Evolutionary conservation across 2,797 vertebrate species (phyloP).

Genomic region (Tamandua tetradactyla): DNA sequence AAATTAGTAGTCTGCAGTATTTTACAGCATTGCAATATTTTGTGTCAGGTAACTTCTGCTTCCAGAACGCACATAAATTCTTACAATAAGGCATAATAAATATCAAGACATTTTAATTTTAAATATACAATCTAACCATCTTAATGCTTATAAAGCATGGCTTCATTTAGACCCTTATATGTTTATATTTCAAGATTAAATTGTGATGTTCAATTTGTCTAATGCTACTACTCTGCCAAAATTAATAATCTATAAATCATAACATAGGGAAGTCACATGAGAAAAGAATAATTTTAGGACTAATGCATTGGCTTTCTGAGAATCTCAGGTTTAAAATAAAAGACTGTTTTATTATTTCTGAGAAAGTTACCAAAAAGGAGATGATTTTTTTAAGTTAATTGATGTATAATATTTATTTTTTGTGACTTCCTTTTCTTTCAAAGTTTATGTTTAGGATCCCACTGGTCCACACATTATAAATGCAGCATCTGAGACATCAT

Average conservation of each 20-base stretch:
- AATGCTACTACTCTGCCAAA: neutral
- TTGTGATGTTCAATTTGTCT: neutral
- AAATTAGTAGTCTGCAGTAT: neutral
- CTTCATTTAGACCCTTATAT: neutral
- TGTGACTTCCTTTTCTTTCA: neutral
- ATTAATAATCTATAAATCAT: neutral
- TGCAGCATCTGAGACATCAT: neutral
- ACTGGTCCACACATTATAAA: neutral
- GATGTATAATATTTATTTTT: neutral
- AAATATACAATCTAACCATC: neutral
- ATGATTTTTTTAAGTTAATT: neutral
- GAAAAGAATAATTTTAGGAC: neutral
- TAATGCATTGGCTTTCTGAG: neutral
- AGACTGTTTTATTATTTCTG: neutral
- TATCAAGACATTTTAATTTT: slow-evolving; percentile 12
- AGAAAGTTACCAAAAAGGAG: neutral
- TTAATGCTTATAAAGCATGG: neutral
- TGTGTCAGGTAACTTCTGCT: neutral
- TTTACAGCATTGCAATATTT: neutral
- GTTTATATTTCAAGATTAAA: slow-evolving; percentile 5
- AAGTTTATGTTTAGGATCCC: neutral
- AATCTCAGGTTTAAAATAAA: slow-evolving; percentile 46
- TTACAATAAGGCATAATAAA: neutral
- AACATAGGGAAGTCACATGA: neutral
- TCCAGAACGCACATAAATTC: neutral